Conservation (phyloP, 2,797 vertebrate genomes). For the Acanthurus tractus region DNA sequence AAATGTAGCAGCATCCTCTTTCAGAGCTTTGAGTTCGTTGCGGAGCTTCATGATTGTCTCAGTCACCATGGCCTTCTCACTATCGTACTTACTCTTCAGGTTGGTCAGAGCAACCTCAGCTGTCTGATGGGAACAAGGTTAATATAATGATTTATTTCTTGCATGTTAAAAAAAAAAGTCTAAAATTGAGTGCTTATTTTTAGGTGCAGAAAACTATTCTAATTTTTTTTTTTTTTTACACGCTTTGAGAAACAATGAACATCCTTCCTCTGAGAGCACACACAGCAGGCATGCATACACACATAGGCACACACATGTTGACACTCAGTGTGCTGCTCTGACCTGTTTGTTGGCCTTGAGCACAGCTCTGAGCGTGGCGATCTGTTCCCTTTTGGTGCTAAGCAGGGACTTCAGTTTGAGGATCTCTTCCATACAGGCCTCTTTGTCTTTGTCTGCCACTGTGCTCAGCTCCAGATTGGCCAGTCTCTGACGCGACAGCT, state of each 20-base stretch:
- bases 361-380: constrained; percentile 95
- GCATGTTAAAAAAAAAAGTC: not conserved
- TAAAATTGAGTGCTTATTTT: constrained; percentile 19
- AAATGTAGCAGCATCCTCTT: constrained; percentile 97
- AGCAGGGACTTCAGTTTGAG: constrained; percentile 97
- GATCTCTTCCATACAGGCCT: constrained; percentile 95
- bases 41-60: constrained; percentile 98
- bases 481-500: constrained; percentile 93
- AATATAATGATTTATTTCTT: constrained; percentile 12
- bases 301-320: not conserved
- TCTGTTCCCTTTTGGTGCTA: constrained; percentile 98
- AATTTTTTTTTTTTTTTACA: constrained; percentile 5
- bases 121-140: constrained; percentile 83
- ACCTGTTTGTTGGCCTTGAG: constrained; percentile 99
- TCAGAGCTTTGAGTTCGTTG: constrained; percentile 96
- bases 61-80: constrained; percentile 95
- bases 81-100: constrained; percentile 98
- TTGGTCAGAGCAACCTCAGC: constrained; percentile 97
- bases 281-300: constrained; percentile 12
- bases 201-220: constrained; percentile 1
- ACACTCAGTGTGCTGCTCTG: constrained; percentile 20
- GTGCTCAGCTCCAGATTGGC: constrained; percentile 92
- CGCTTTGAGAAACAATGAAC: constrained; percentile 41
- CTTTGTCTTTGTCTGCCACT: constrained; percentile 94
- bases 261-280: constrained; percentile 45